Percentiles rank a stretch among this genome's conserved stretches.
Evolutionary conservation across 2,888 invertebrate species (phyloP).

Genomic region (Drosophila ustulata): DNA sequence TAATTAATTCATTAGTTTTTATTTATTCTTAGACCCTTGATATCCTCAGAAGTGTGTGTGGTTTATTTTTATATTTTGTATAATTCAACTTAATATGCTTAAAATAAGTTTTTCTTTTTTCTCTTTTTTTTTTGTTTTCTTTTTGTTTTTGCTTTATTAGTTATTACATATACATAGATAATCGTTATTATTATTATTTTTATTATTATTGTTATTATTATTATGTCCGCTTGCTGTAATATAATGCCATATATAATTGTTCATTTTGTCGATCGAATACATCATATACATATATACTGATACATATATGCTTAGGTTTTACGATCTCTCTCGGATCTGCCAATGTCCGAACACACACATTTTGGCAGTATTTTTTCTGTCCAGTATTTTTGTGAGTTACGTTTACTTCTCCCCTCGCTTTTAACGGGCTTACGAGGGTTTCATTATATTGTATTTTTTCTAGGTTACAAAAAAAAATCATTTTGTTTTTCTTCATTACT

Average conservation of each 20-base stretch:
- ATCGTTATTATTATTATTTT: conserved; percentile 40
- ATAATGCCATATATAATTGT: conserved; percentile 76
- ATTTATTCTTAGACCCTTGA: conserved; percentile 85
- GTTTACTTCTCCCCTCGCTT: conserved; percentile 18
- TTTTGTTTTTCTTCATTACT: conserved; percentile 34
- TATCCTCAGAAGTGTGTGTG: conserved; percentile 84
- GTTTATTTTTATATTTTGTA: conserved; percentile 64
- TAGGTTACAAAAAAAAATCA: conserved; percentile 72
- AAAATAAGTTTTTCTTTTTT: conserved; percentile 52
- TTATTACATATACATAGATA: conserved; percentile 68
- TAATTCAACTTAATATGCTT: conserved; percentile 76
- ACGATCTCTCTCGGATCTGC: conserved; percentile 25
- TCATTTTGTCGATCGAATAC: conserved; percentile 39
- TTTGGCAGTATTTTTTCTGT: conserved; percentile 20
- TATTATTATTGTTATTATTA: conserved; percentile 47
- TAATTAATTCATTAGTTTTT: conserved; percentile 83
- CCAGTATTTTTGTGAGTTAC: conserved; percentile 27
- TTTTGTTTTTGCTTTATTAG: conserved; percentile 16
- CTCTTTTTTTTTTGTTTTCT: background rate
- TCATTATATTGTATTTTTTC: conserved; percentile 48
- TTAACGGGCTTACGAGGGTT: conserved; percentile 40
- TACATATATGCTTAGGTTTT: conserved; percentile 57
- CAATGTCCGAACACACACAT: conserved; percentile 12
- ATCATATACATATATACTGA: conserved; percentile 23
- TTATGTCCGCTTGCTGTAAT: conserved; percentile 64